phyloP scores from a whole-genome alignment of 2,888 invertebrate genomes.

The Nebria salina region DNA sequence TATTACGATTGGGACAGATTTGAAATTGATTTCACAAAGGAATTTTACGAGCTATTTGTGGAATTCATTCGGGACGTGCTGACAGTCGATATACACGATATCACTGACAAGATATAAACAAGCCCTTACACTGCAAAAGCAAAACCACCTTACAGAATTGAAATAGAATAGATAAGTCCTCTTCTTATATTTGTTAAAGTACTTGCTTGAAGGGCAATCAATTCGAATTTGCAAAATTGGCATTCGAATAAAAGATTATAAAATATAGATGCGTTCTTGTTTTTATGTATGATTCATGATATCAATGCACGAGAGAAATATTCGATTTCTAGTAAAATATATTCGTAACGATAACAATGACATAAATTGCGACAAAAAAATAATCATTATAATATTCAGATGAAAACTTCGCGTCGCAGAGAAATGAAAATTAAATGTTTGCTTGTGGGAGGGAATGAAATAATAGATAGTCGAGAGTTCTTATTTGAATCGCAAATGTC shows the following conservation, averaged over 20 bases:
- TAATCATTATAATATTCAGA: constrained; percentile 32
- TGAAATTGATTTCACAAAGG: constrained; percentile 45
- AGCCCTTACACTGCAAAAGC: too few species aligned
- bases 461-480: constrained; percentile 25
- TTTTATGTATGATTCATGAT: too few species aligned
- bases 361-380: constrained; percentile 14
- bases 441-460: constrained; percentile 19
- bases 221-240: too few species aligned
- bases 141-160: too few species aligned
- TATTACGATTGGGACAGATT: constrained; percentile 33
- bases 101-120: constrained; percentile 17
- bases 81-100: constrained; percentile 39
- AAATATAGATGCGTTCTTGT: too few species aligned
- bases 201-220: too few species aligned
- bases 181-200: too few species aligned
- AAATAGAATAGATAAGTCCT: too few species aligned
- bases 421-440: constrained; percentile 37
- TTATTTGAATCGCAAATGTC: constrained; percentile 45
- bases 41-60: constrained; percentile 40
- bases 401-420: constrained; percentile 18
- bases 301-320: too few species aligned
- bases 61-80: constrained; percentile 33
- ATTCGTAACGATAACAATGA: too few species aligned
- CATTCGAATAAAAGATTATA: too few species aligned
- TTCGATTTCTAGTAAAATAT: too few species aligned